Percentiles rank a stretch among this genome's conserved stretches.
Evolutionary conservation across 2,888 invertebrate species (phyloP).

Genomic region (Lochmaea crataegi): DNA sequence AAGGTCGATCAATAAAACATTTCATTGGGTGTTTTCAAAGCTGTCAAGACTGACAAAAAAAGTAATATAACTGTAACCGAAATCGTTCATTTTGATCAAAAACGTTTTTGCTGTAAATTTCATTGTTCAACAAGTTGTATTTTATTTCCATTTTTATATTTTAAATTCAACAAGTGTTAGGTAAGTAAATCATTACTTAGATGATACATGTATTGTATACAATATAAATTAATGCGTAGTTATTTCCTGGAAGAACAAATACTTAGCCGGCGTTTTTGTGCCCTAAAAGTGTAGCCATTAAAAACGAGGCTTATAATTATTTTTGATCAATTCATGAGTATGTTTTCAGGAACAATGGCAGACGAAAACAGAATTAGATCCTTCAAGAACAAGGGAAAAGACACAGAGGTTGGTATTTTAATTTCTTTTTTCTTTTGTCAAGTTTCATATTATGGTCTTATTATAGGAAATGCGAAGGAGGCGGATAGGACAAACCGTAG

Average conservation of each 20-base stretch:
- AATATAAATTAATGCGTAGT: conserved; percentile 23
- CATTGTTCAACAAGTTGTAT: conserved; percentile 24
- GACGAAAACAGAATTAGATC: conserved; percentile 75
- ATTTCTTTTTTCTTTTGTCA: background rate
- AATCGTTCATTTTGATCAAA: conserved; percentile 41
- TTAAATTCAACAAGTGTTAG: conserved; percentile 16
- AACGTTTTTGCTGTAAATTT: conserved; percentile 17
- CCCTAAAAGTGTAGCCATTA: conserved; percentile 22
- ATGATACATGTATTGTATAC: background rate
- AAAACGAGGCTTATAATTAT: conserved; percentile 23
- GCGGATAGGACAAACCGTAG: conserved; percentile 88
- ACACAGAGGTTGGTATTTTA: conserved; percentile 73
- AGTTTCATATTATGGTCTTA: background rate
- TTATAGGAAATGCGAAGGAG: conserved; percentile 87
- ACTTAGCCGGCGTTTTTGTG: conserved; percentile 23
- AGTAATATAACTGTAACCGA: conserved; percentile 33
- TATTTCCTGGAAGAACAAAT: background rate
- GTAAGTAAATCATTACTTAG: conserved; percentile 11
- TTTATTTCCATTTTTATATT: conserved; percentile 26
- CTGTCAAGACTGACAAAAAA: conserved; percentile 39
- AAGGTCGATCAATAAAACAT: conserved; percentile 23
- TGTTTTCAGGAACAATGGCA: conserved; percentile 66
- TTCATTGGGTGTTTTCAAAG: conserved; percentile 44
- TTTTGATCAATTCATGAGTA: conserved; percentile 11
- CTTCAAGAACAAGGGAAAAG: conserved; percentile 84